A percentile compares a stretch with the other conserved stretches of the same genome.
Evolutionary conservation across 2,888 invertebrate genomes (phyloP).

Genomic region (Spodoptera littoralis): DNA sequence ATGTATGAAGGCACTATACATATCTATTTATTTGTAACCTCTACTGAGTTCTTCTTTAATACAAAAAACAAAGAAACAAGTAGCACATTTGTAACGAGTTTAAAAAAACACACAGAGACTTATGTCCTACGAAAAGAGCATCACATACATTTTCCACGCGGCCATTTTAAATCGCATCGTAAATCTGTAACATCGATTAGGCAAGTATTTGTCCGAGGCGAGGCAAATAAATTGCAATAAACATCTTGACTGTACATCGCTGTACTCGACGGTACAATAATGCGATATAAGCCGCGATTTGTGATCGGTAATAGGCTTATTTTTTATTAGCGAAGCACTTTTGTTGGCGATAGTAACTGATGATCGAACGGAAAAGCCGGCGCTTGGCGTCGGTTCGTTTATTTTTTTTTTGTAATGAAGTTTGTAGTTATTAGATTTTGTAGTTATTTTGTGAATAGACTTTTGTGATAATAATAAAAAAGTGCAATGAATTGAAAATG

Average conservation of each 20-base stretch:
- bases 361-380: slow-evolving; percentile 30
- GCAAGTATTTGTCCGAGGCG: slow-evolving; percentile 65
- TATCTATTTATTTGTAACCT: too few species aligned
- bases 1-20: too few species aligned
- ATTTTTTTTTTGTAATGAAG: slow-evolving; percentile 9
- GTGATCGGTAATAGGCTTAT: slow-evolving; percentile 52
- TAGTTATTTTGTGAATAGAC: not conserved
- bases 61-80: too few species aligned
- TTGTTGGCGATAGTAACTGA: slow-evolving; percentile 54
- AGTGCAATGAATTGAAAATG: too few species aligned
- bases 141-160: slow-evolving; percentile 65
- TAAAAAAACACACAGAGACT: slow-evolving; percentile 40
- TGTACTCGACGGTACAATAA: slow-evolving; percentile 43
- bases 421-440: slow-evolving; percentile 20
- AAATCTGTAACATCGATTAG: slow-evolving; percentile 76
- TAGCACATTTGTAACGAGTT: slow-evolving; percentile 8
- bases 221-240: slow-evolving; percentile 76
- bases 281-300: slow-evolving; percentile 54
- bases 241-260: slow-evolving; percentile 52
- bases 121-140: slow-evolving; percentile 26
- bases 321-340: slow-evolving; percentile 43
- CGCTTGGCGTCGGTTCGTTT: slow-evolving; percentile 4
- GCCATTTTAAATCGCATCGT: slow-evolving; percentile 71
- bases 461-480: too few species aligned
- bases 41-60: too few species aligned